Base-by-base conservation (phyloP, 2,888 invertebrate genomes). In the Punctoribates punctum region DNA sequence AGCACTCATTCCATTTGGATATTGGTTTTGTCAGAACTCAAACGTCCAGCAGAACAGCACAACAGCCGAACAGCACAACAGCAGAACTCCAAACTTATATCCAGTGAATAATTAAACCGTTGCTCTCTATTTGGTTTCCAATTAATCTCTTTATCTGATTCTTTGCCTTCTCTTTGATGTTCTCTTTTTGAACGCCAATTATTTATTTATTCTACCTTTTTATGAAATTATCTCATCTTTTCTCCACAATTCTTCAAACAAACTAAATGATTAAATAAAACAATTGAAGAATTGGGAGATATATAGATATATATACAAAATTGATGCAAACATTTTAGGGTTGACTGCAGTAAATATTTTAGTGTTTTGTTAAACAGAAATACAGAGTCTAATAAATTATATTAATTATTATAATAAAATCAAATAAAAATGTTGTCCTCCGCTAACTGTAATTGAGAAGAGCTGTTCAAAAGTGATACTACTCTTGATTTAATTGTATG, bases 401-500 rank as follows among this genome's bases (percentile, higher is more conserved):
- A 57, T 23, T 3, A 25, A 57, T 57, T 57, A 20, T 13, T 25
- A 57, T 57, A 57, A 57, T 57, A 57, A 57, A 57, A 57, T 57
- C 23, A 51, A 20, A 57, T 57, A 23, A 57, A 57, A 57, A 25
- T 23, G 2, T 25, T 57, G 11, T 57, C 20, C 25, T 6, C 23
- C 23, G 17, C 57, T 57, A 1, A 42, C 42, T 8, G 13, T 42
- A 42, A 42, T 42, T 42, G 42, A 11, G 42, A 42, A 13, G 11
- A 42, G 13, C 42, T 42, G 42, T 42, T 8, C n/a, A 51, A 51
- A n/a, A 51, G 51, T 60, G 60, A 57, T 13, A 23, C n/a, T 25
- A 57, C 23, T 57, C 57, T 60, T 13, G 13, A 9, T 60, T 60
- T 60, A 60, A 67, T 67, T 67, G 67, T 67, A 67, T 67, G 38